A percentile compares a stretch with the other conserved stretches of the same genome.
Evolutionary conservation across 2,113 vertebrate genomes (phyloP).

Genomic region (Corythoichthys intestinalis): DNA sequence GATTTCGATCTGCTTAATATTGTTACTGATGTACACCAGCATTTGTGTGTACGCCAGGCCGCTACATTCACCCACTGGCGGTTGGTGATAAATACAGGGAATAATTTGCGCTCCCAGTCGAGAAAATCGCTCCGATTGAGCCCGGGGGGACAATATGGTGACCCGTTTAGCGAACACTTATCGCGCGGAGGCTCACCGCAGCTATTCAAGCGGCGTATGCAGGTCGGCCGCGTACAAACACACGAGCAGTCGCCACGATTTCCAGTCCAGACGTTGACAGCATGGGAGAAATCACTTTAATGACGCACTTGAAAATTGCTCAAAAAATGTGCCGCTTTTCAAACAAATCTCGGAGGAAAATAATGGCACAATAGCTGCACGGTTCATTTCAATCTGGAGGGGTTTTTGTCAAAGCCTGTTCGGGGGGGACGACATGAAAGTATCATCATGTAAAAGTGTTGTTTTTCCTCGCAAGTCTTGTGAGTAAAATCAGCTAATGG

Average conservation of each 20-base stretch:
- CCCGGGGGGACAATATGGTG: conserved; percentile 58
- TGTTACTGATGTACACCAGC: conserved; percentile 16
- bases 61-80: conserved; percentile 33
- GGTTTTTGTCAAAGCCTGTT: not conserved
- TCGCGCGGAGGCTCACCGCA: conserved; percentile 62
- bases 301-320: conserved; percentile 26
- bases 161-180: conserved; percentile 70
- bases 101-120: conserved; percentile 65
- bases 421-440: not conserved
- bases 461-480: not conserved
- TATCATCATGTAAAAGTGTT: not conserved
- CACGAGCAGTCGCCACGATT: conserved; percentile 39
- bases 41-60: conserved; percentile 10
- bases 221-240: conserved; percentile 43
- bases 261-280: conserved; percentile 45
- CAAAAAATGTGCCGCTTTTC: conserved; percentile 30
- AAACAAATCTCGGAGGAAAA: conserved; percentile 16
- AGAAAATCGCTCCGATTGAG: conserved; percentile 68
- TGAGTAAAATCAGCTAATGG: conserved; percentile 61
- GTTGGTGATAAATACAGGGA: conserved; percentile 58
- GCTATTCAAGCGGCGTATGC: conserved; percentile 47
- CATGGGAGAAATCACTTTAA: conserved; percentile 42
- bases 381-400: conserved; percentile 19
- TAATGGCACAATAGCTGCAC: conserved; percentile 12
- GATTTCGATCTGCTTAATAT: conserved; percentile 12